Conservation (phyloP, 2,888 invertebrate genomes). For the Drosophila histrio region DNA sequence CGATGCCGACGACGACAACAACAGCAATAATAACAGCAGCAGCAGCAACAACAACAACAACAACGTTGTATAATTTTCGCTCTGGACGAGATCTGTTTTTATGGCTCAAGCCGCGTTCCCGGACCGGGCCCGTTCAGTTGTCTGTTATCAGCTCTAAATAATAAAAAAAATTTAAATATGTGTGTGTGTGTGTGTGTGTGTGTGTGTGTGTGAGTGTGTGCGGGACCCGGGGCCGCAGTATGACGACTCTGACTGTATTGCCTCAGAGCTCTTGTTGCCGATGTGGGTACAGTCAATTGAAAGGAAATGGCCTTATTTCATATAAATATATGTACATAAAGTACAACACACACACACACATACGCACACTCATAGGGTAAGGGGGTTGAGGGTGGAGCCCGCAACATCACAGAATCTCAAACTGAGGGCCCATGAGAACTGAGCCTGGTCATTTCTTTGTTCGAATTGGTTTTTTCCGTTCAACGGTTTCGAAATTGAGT, state of each 20-base stretch:
- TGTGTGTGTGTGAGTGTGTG: conserved; percentile 34
- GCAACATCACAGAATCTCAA: conserved; percentile 64
- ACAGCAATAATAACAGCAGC: conserved; percentile 2
- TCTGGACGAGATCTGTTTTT: conserved; percentile 78
- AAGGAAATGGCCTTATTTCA: conserved; percentile 80
- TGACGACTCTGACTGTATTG: conserved; percentile 36
- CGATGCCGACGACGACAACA: conserved; percentile 37
- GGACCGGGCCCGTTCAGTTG: conserved; percentile 55
- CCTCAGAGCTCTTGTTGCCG: conserved; percentile 58
- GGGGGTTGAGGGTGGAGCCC: conserved; percentile 33
- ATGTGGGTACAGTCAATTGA: conserved; percentile 80
- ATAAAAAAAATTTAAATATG: conserved; percentile 80
- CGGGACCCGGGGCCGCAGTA: conserved; percentile 65
- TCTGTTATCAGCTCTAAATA: conserved; percentile 81
- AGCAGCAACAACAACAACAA: conserved; percentile 1
- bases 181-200: conserved; percentile 16
- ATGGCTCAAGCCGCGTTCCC: conserved; percentile 69
- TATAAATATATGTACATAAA: conserved; percentile 79
- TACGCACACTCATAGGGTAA: conserved; percentile 8
- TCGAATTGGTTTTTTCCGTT: conserved; percentile 73
- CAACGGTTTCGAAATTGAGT: conserved; percentile 43
- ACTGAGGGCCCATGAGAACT: conserved; percentile 38
- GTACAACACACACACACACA: conserved; percentile 60
- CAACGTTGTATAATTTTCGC: conserved; percentile 67
- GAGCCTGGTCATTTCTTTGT: conserved; percentile 80